Evolutionary conservation across 1,140 invertebrate species (phyloP).

Genomic region (Colletes latitarsis): DNA sequence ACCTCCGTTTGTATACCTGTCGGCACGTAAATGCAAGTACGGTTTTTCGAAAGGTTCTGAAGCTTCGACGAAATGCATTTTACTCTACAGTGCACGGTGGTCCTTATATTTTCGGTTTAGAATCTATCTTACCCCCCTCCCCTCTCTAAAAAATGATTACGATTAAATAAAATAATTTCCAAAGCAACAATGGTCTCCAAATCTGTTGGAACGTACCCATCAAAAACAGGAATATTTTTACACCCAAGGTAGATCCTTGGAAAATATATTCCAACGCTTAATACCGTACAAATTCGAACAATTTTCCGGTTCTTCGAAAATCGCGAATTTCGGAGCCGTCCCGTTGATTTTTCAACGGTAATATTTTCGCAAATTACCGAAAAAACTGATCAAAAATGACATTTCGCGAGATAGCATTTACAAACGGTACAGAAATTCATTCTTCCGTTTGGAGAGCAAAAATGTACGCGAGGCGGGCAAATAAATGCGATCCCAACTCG

Average conservation of each 20-base stretch:
- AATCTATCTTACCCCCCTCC: neutral
- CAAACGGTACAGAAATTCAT: constrained; percentile 15
- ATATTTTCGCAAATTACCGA: neutral
- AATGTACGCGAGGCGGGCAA: constrained; percentile 47
- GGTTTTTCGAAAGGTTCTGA: neutral
- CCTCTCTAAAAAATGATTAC: no score
- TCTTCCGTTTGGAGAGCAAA: constrained; percentile 8
- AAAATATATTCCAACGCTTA: no score
- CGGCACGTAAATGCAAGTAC: constrained; percentile 48
- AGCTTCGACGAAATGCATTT: no score
- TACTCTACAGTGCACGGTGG: no score
- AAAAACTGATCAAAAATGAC: constrained; percentile 19
- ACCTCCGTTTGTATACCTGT: constrained; percentile 90
- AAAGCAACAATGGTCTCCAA: no score
- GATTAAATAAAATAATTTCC: no score
- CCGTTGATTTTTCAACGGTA: neutral
- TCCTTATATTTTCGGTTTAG: no score
- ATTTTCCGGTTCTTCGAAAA: neutral
- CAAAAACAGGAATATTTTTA: no score
- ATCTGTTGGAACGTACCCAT: no score
- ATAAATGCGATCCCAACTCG: constrained; percentile 62
- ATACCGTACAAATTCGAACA: no score
- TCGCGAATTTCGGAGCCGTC: neutral
- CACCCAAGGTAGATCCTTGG: no score
- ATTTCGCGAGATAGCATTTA: constrained; percentile 18